phyloP scores from a whole-genome alignment of 2,113 vertebrate species.

The Polyodon spathula region DNA sequence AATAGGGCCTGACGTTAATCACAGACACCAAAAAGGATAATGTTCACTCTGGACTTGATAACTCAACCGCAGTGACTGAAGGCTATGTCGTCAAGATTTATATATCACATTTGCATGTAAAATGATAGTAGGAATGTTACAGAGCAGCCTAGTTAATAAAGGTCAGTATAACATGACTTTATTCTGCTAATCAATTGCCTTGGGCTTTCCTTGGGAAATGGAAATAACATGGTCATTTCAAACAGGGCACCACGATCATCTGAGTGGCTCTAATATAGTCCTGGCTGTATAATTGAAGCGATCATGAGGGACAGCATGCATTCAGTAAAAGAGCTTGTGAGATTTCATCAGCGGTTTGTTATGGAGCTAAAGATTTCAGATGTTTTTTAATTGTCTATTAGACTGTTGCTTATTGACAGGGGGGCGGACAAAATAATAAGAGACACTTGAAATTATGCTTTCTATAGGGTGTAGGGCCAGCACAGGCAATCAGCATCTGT shows the following conservation, averaged over 20 bases:
- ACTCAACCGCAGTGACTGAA: background rate
- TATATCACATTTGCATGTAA: background rate
- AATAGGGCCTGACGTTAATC: background rate
- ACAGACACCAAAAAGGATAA: background rate
- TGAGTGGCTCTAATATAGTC: background rate
- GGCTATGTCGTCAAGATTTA: background rate
- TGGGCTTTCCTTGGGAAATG: background rate
- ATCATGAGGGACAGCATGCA: background rate
- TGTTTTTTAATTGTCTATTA: background rate
- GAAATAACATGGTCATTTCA: constrained; percentile 10
- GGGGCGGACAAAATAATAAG: no score
- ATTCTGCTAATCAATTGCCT: background rate
- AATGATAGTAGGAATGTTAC: background rate
- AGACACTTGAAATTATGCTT: no score
- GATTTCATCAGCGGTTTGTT: background rate
- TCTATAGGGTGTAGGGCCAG: no score
- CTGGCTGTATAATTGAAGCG: background rate
- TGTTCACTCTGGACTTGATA: background rate
- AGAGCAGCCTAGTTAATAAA: constrained; percentile 2
- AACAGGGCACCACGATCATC: background rate
- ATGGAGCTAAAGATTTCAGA: background rate
- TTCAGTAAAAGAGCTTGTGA: background rate
- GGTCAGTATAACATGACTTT: constrained; percentile 6
- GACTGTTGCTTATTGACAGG: no score
- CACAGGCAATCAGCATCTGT: background rate